Evolutionary conservation across 2,113 vertebrate species (phyloP).

Genomic region (Vidua chalybeata): DNA sequence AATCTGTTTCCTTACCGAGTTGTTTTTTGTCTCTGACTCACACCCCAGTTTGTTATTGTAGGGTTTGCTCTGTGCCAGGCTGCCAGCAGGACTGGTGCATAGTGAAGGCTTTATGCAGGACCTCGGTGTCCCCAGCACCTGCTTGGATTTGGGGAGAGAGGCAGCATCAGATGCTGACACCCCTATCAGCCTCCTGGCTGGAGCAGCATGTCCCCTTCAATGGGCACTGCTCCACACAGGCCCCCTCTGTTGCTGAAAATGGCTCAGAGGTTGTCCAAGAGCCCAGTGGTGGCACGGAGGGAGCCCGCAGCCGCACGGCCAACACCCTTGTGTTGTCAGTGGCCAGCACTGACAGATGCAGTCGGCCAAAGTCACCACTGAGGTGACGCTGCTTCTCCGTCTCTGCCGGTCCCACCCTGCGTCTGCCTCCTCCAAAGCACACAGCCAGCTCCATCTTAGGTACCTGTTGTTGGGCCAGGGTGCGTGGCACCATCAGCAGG

Average conservation of each 20-base stretch:
- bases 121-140: background rate
- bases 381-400: slow-evolving; percentile 17
- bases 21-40: slow-evolving; percentile 67
- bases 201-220: fast-evolving
- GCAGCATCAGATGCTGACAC: background rate
- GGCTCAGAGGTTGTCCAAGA: background rate
- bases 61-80: slow-evolving; percentile 57
- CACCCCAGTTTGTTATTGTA: slow-evolving; percentile 61
- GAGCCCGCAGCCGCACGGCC: background rate
- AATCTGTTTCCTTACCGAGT: slow-evolving; percentile 64
- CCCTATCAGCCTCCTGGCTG: background rate
- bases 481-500: background rate
- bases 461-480: slow-evolving; percentile 16
- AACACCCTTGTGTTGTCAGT: background rate
- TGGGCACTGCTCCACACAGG: background rate
- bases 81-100: background rate
- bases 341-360: background rate
- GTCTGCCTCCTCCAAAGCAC: slow-evolving; percentile 36
- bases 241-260: background rate
- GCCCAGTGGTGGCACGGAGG: background rate
- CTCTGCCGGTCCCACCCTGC: background rate
- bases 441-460: background rate
- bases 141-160: background rate
- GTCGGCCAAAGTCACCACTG: background rate
- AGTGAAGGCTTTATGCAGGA: slow-evolving; percentile 8